Base-by-base conservation (phyloP, 2,888 invertebrate species). In the Tricholauxania praeusta region DNA sequence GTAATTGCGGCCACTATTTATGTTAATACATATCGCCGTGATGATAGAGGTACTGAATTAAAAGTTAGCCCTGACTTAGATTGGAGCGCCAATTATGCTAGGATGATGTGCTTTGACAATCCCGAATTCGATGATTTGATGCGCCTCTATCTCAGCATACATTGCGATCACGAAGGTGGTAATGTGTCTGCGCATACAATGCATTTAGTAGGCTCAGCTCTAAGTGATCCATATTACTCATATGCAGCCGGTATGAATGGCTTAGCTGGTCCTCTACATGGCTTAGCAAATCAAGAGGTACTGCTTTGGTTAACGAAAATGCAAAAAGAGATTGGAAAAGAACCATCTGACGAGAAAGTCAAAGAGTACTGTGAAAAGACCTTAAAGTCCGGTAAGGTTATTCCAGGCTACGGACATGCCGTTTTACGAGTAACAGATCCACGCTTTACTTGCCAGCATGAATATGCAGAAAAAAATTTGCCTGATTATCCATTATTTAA, bases 271-370 rank as follows among this genome's bases (percentile, higher is more conserved):
- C 95, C 95, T 15, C 90, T 96, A 22, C 95, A 95, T 84, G 95
- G 95, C 70, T 89, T 95, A 51, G 95, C 95, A 75, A 96, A 95
- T 86, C 95, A 96, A 89, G 94, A 94, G 89, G 96, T 97, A 63
- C 90, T 99, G 68, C 89, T 96, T 7, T 99, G 97, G 96, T 85
- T 98, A 77, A 92, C 93, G 81, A 96, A 96, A 86, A 89, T 98
- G 22, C 92, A 93, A 76, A 89, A 93, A 80, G 92, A 94, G 82
- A 90, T 98, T 55, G 79, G 95, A 53, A 92, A 94, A 80, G 92
- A 91, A 83, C 92, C 94, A 74, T 92, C 93, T 14, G 96, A 97
- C 84, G 94, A 96, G 0, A 91, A 95, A 78, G 89, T 99, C 73
- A 95, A 95, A 86, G 95, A 97, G 12, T 81, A 74, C 39, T 75